Evolutionary conservation across 2,888 invertebrate species (phyloP), one percentile per base, ranked within the genome.

Genomic region (Clepsis dumicolana): DNA sequence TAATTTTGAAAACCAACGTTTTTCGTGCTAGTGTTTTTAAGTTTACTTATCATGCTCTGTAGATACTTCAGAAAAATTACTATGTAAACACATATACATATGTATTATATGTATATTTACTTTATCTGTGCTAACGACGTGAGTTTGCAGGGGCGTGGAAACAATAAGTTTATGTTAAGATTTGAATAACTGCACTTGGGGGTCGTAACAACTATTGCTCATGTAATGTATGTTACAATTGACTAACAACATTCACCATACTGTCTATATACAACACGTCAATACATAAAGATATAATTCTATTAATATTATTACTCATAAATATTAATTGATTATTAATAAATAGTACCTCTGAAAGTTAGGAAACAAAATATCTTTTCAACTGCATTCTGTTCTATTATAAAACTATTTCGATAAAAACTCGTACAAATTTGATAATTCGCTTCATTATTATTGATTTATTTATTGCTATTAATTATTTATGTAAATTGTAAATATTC

Each of bases 251-350:
- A 87, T 83, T 80, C 76, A 81, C 82, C 85, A 82, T 82, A 82
- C 83, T 87, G 84, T 83, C 86, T 93, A 91, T 91, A 85, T 90
- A 91, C 87, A 91, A 82, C 44, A 44, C 81, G 56, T 91, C 85
- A 91, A 92, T 94, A 94, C 90, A 94, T 93, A 94, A 90, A 94
- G 94, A 94, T 94, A 95, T 94, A 94, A 92, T 89, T 94, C 94
- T 94, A 93, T 94, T 89, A 93, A 91, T 88, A 94, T 93, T 79
- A 86, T 91, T 92, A 94, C 84, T 85, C 59, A 68, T 68, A 68
- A 59, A 68, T 68, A 68, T 68, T 64, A 68, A 64, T 68, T 68
- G 68, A 68, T 83, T 77, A 94, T 94, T 93, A 94, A 94, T 95
- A 94, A 94, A 94, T 94, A 94, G 93, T 94, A 88, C 90, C 93